A percentile compares a stretch with the other conserved stretches of the same genome.
These are phyloP conservation scores for Synergus japonicus DNA, from an alignment of 2,888 invertebrate species.

Conservation along the genomic window DNA sequence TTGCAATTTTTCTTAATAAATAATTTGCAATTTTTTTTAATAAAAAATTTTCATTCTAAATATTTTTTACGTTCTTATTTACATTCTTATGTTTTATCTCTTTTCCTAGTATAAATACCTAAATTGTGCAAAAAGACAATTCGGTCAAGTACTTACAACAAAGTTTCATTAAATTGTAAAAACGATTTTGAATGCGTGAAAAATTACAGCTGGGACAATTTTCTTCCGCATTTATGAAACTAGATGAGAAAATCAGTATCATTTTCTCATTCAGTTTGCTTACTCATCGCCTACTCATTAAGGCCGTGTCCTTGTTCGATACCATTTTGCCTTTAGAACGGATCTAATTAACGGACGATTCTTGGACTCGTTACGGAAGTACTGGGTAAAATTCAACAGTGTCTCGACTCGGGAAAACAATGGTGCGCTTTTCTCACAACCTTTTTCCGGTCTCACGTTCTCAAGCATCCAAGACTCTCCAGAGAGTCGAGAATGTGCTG, in stretches of 20 bases:
- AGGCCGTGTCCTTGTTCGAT: conserved; percentile 73
- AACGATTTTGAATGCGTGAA: no score
- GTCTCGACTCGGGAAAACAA: conserved; percentile 58
- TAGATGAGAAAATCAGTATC: conserved; percentile 1
- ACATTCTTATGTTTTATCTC: no score
- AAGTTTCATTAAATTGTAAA: no score
- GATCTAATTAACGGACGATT: conserved; percentile 68
- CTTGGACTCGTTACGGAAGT: conserved; percentile 62
- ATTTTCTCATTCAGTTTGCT: not conserved
- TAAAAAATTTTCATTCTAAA: no score
- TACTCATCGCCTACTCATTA: conserved; percentile 61
- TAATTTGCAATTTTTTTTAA: no score
- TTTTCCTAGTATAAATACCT: no score
- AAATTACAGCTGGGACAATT: not conserved
- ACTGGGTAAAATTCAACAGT: conserved; percentile 41
- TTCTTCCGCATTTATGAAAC: not conserved
- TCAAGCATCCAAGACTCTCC: conserved; percentile 55
- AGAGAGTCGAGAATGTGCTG: conserved; percentile 30
- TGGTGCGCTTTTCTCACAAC: conserved; percentile 64
- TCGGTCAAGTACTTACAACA: no score
- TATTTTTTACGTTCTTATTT: no score
- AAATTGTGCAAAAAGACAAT: no score
- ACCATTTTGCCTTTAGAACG: conserved; percentile 63
- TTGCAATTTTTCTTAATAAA: not conserved
- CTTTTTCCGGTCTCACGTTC: conserved; percentile 64